Percentiles rank a stretch among this genome's conserved stretches.
Evolutionary conservation across 2,113 vertebrate genomes (phyloP).

Genomic region (Callipepla californica): DNA sequence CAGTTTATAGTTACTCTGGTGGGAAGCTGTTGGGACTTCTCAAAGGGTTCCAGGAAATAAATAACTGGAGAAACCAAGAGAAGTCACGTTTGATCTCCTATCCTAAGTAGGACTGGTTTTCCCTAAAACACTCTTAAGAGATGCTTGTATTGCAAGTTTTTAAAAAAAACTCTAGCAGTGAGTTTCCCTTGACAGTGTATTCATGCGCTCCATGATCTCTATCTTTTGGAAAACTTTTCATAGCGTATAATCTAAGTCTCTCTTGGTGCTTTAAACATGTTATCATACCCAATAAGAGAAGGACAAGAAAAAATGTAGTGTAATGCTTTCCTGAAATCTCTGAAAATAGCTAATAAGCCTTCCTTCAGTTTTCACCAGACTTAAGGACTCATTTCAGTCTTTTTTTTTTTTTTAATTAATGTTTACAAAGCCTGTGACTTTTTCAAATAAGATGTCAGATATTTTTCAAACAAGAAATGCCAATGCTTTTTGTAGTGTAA

Average conservation of each 20-base stretch:
- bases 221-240: not conserved
- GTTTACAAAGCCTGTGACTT: not conserved
- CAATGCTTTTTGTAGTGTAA: not conserved
- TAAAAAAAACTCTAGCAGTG: not conserved
- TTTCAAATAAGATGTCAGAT: not conserved
- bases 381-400: not conserved
- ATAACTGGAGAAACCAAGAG: not conserved
- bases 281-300: not conserved
- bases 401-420: not conserved
- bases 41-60: not conserved
- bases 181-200: not conserved
- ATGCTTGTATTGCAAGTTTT: not conserved
- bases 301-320: not conserved
- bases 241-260: not conserved
- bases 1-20: not conserved
- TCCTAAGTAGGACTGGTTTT: not conserved
- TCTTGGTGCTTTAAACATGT: not conserved
- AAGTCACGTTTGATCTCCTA: not conserved
- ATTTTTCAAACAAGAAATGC: not conserved
- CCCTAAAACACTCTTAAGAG: not conserved
- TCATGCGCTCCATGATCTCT: not conserved
- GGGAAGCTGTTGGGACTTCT: not conserved
- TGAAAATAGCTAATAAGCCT: not conserved
- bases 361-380: not conserved
- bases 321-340: not conserved